These are phyloP conservation scores for Grapholita molesta DNA, from an alignment of 1,140 invertebrate species.

Conservation along the genomic window DNA sequence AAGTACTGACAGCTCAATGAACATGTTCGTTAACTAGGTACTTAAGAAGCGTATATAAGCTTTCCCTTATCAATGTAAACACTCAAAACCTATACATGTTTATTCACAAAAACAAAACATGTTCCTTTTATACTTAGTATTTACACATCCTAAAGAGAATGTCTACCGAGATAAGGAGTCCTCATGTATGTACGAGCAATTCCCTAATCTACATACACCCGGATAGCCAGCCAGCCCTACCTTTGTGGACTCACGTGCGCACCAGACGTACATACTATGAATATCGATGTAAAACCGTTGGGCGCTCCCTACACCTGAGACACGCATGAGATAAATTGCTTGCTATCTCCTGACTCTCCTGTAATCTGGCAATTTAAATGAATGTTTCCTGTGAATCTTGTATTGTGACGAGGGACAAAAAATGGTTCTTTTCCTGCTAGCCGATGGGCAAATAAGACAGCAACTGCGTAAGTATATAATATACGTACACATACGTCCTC, in stretches of 20 bases:
- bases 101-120: background rate
- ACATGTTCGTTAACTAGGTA: background rate
- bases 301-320: conserved; percentile 6
- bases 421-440: background rate
- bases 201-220: background rate
- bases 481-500: too few species aligned
- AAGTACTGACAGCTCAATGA: background rate
- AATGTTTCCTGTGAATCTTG: background rate
- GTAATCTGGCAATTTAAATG: conserved; percentile 5
- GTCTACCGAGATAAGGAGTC: background rate
- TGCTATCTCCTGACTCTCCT: conserved; percentile 5
- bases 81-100: background rate
- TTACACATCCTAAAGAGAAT: background rate
- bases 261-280: background rate
- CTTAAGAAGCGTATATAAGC: background rate
- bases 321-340: conserved; percentile 12
- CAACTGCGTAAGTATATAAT: background rate
- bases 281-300: conserved; percentile 6
- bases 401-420: conserved; percentile 2
- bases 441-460: background rate
- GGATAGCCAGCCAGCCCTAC: background rate
- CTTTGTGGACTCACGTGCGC: conserved; percentile 5
- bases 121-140: background rate
- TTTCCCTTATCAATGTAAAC: background rate
- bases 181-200: background rate